Conservation (phyloP, 1,140 invertebrate genomes). For the Leptonema lineaticorne region DNA sequence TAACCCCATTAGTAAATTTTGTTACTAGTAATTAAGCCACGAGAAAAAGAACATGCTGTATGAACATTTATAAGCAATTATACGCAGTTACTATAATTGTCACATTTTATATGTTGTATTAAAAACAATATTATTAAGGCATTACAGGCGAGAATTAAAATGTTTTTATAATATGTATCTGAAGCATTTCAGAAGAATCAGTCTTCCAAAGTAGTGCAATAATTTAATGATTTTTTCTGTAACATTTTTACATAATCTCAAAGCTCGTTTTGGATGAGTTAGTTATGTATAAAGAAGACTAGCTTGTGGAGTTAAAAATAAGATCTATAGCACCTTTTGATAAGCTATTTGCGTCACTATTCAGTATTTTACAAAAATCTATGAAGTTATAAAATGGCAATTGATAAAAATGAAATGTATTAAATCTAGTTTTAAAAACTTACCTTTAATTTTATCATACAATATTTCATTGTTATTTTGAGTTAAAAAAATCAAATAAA, state of each 20-base stretch:
- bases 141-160: neutral
- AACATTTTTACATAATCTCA: neutral
- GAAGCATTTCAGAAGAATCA: neutral
- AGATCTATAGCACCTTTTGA: neutral
- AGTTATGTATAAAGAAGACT: neutral
- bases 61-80: too few species aligned
- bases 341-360: neutral
- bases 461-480: neutral
- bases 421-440: neutral
- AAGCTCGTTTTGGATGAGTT: neutral
- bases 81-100: too few species aligned
- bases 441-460: too few species aligned
- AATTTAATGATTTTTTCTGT: too few species aligned
- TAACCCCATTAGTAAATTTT: too few species aligned
- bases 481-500: neutral
- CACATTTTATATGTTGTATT: neutral
- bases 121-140: neutral
- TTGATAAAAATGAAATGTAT: neutral
- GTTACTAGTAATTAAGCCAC: too few species aligned
- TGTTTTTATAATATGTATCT: neutral
- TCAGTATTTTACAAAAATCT: too few species aligned
- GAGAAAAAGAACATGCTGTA: too few species aligned
- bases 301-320: neutral
- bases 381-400: neutral
- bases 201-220: constrained; percentile 1